phyloP scores from a whole-genome alignment of 2,888 invertebrate genomes.

The Agelastica alni region DNA sequence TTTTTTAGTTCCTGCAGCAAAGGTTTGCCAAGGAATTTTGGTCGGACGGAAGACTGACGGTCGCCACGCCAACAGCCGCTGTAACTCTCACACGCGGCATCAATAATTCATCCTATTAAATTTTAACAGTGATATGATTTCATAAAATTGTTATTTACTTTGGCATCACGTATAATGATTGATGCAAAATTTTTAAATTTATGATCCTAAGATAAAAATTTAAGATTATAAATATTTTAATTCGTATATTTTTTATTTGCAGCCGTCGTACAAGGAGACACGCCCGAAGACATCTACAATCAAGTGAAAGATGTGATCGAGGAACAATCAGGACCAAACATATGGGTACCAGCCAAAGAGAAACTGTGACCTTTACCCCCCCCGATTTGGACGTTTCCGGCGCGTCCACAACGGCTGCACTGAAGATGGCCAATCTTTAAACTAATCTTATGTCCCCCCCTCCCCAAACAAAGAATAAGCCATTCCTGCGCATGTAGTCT shows the following conservation, averaged over 20 bases:
- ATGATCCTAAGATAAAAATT: no score
- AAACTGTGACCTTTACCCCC: conserved; percentile 80
- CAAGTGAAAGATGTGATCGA: conserved; percentile 93
- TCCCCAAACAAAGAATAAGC: conserved; percentile 6
- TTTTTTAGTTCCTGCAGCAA: no score
- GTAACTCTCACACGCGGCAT: no score
- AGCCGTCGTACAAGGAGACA: conserved; percentile 97
- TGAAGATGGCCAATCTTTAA: conserved; percentile 37
- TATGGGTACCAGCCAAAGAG: conserved; percentile 97
- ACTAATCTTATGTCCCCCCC: conserved; percentile 12
- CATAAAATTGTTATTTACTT: no score
- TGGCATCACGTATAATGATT: no score
- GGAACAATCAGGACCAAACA: conserved; percentile 92
- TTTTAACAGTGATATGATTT: no score
- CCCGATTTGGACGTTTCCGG: conserved; percentile 64
- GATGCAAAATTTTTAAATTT: no score
- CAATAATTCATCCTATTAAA: not conserved
- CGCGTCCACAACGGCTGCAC: conserved; percentile 56
- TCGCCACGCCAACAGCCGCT: no score
- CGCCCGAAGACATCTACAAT: conserved; percentile 95
- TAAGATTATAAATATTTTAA: not conserved
- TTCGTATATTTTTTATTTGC: conserved; percentile 45
- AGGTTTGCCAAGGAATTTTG: no score
- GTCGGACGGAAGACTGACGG: no score
- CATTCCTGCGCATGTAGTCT: no score